phyloP scores from a whole-genome alignment of 2,797 vertebrate species.

The Leptatherina wallacei region DNA sequence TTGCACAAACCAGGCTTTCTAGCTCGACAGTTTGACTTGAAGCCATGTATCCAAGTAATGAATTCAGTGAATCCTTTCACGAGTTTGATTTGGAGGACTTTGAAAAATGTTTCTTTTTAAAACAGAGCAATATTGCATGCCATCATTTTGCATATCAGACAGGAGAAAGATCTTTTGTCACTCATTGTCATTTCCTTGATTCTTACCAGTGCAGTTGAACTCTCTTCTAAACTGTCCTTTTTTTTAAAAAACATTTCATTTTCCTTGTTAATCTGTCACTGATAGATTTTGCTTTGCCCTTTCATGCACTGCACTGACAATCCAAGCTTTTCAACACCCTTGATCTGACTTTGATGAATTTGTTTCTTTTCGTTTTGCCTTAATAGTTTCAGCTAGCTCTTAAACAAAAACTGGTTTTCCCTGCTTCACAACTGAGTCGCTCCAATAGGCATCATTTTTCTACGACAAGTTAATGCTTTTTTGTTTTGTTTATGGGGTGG shows the following conservation, averaged over 20 bases:
- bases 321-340: slow-evolving; percentile 49
- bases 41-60: slow-evolving; percentile 20
- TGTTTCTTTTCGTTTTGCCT: slow-evolving; percentile 50
- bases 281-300: slow-evolving; percentile 66
- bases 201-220: slow-evolving; percentile 63
- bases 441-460: slow-evolving; percentile 78
- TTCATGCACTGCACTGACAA: slow-evolving; percentile 65
- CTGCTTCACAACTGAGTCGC: slow-evolving; percentile 64
- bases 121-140: slow-evolving; percentile 48
- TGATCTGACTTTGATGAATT: slow-evolving; percentile 70
- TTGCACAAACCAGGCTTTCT: not conserved
- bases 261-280: slow-evolving; percentile 68
- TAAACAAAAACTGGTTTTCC: slow-evolving; percentile 62
- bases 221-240: slow-evolving; percentile 58
- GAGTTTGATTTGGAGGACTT: slow-evolving; percentile 52
- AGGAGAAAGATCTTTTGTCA: slow-evolving; percentile 51
- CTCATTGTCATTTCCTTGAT: slow-evolving; percentile 60
- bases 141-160: slow-evolving; percentile 48
- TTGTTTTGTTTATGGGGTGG: slow-evolving; percentile 78
- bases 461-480: slow-evolving; percentile 77
- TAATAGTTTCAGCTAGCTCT: slow-evolving; percentile 66
- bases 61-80: slow-evolving; percentile 42
- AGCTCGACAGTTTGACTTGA: not conserved
- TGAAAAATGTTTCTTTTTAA: slow-evolving; percentile 48
- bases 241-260: slow-evolving; percentile 53